A percentile compares a stretch with the other conserved stretches of the same genome.
These are phyloP conservation scores for Illadopsis cleaveri DNA, from an alignment of 2,113 vertebrate genomes.

Conservation along the genomic window DNA sequence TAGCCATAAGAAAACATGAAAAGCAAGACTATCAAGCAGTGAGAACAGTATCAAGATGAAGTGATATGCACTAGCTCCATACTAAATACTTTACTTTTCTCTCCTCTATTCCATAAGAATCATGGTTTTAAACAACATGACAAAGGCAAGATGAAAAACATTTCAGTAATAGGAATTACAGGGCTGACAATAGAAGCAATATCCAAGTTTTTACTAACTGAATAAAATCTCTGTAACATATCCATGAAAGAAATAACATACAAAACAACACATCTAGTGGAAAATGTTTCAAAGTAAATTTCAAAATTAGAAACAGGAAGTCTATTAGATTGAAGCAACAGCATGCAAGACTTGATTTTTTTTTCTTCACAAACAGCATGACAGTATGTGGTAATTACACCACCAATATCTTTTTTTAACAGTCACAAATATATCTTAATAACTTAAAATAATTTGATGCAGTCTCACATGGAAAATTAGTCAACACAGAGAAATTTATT, in stretches of 20 bases:
- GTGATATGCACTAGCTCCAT: not conserved
- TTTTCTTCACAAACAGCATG: not conserved
- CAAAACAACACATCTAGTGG: not conserved
- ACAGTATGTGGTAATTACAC: not conserved
- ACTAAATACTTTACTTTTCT: not conserved
- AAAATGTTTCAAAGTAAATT: not conserved
- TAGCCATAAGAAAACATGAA: not conserved
- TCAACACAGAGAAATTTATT: not conserved
- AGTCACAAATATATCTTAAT: not conserved
- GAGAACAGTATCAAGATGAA: not conserved
- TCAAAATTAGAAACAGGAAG: not conserved
- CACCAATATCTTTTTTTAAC: not conserved
- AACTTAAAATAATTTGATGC: not conserved
- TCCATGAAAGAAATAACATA: not conserved
- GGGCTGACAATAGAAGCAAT: not conserved
- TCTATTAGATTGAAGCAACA: not conserved
- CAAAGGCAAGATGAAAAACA: not conserved
- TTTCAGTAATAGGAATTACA: not conserved
- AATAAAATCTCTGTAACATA: not conserved
- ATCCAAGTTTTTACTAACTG: not conserved
- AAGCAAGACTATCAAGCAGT: not conserved
- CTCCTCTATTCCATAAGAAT: not conserved
- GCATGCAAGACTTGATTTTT: not conserved
- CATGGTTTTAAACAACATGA: not conserved
- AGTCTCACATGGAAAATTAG: not conserved